A percentile compares a stretch with the other conserved stretches of the same genome.
phyloP scores from a whole-genome alignment of 2,888 invertebrate genomes.

The Metopia argyrocephala region DNA sequence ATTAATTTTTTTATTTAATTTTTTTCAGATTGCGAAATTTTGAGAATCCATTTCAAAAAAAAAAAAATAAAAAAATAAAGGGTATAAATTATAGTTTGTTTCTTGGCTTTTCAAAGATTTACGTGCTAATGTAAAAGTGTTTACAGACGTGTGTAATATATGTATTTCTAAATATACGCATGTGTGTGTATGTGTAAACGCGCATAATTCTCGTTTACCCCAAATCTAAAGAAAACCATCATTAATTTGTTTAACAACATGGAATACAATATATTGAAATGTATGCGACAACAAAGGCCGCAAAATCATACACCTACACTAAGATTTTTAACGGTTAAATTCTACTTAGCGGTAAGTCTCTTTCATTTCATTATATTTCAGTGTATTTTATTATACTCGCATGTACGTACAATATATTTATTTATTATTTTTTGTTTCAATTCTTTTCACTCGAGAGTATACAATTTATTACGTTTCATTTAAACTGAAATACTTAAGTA shows the following conservation, averaged over 20 bases:
- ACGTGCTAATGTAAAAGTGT: background rate
- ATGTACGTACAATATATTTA: background rate
- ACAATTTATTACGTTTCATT: background rate
- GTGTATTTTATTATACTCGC: background rate
- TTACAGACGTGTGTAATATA: background rate
- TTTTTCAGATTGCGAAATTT: too few relatives aligned
- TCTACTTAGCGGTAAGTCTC: slow-evolving; percentile 61
- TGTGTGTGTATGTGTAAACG: slow-evolving; percentile 33
- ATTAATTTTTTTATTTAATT: too few relatives aligned
- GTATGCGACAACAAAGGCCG: slow-evolving; percentile 56
- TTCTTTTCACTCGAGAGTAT: background rate
- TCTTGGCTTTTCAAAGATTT: background rate
- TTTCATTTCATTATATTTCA: background rate
- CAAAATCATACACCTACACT: slow-evolving; percentile 40
- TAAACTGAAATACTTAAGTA: too few relatives aligned
- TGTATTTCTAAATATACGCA: too few relatives aligned
- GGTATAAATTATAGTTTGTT: background rate
- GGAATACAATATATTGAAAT: slow-evolving; percentile 51
- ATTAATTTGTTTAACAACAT: slow-evolving; percentile 25
- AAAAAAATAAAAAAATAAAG: too few relatives aligned
- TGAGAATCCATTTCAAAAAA: too few relatives aligned
- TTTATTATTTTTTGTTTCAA: too few relatives aligned
- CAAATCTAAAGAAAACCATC: slow-evolving; percentile 40
- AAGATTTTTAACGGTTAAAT: slow-evolving; percentile 57
- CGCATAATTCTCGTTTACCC: slow-evolving; percentile 34